Conservation (phyloP, 2,113 vertebrate species). For the Genyomyrus donnyi region DNA sequence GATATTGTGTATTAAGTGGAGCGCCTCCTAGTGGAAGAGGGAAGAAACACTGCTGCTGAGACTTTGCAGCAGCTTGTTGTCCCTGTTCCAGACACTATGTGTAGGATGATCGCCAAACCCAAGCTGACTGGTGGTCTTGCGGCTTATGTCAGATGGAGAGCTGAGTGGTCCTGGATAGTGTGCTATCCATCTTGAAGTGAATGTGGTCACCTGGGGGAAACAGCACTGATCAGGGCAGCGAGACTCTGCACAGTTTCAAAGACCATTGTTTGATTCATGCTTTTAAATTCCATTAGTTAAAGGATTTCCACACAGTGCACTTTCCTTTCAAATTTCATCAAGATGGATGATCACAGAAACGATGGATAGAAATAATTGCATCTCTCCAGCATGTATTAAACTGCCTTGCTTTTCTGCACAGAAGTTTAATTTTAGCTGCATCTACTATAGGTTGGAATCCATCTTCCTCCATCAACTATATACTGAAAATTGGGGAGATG, state of each 20-base stretch:
- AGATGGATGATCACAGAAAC: neutral
- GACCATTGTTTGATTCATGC: conserved; percentile 6
- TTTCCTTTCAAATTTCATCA: conserved; percentile 11
- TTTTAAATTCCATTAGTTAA: conserved; percentile 16
- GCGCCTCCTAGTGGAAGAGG: neutral
- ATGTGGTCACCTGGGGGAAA: neutral
- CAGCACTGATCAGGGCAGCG: neutral
- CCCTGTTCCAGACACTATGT: neutral
- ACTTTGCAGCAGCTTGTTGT: too few relatives aligned
- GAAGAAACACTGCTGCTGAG: neutral
- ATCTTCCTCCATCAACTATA: neutral
- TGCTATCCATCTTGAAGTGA: neutral
- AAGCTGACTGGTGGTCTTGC: neutral
- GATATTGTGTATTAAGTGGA: neutral
- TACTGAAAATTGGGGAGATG: neutral
- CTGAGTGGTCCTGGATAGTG: neutral
- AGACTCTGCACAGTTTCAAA: neutral
- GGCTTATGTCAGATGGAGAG: neutral
- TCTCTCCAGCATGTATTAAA: neutral
- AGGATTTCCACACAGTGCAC: neutral
- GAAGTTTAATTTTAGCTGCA: neutral
- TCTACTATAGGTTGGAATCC: neutral
- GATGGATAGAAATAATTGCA: neutral
- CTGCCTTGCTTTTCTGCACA: neutral
- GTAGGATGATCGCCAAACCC: neutral